Base-by-base conservation (phyloP, 2,797 vertebrate species). In the Platyrinchus mystaceus region DNA sequence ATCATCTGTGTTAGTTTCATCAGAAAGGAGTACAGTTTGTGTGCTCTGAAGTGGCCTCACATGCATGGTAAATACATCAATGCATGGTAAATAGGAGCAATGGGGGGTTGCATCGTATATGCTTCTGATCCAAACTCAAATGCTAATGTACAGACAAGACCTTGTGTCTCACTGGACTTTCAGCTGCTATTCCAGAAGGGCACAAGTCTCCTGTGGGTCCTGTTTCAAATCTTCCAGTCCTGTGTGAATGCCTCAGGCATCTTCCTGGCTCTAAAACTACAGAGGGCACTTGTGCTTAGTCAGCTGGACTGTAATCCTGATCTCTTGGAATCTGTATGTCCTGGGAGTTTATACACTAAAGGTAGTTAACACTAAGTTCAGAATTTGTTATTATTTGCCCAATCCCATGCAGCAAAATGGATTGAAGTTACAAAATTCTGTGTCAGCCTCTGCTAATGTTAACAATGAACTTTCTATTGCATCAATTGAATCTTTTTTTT, bases 61-160 rank as follows among this genome's bases (percentile, higher is more conserved):
- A 7, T 24, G 37, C 24, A 9, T 11, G 39, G 28, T 43, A 43
- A 43, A 43, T 43, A 23, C 24, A 39, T 10, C 0, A 0, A 10
- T 19, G 32, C 8, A 1, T 21, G 17, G 53, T 47, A 59, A 63
- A 64, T 7, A 26, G 41, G n/a, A 58, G 3, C 46, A 36, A 12
- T 12, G 12, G 3, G 15, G 9, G 1, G 0, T 2, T 74, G 30
- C 18, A 43, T 66, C 43, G 10, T 17, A n/a, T 5, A 6, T 49
- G 32, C 36, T 68, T 81, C 53, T 47, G n/a, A 69, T 34, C 58
- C 43, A 75, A 24, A 53, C 11, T 68, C 27, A 60, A 56, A 50
- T 39, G 37, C 21, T 55, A 17, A 37, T 30, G 14, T 59, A 8
- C 7, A 12, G 34, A 13, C 24, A 49, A 49, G 46, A 37, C 1